phyloP scores from a whole-genome alignment of 2,888 invertebrate genomes.

The Drosophila mayaguana region DNA sequence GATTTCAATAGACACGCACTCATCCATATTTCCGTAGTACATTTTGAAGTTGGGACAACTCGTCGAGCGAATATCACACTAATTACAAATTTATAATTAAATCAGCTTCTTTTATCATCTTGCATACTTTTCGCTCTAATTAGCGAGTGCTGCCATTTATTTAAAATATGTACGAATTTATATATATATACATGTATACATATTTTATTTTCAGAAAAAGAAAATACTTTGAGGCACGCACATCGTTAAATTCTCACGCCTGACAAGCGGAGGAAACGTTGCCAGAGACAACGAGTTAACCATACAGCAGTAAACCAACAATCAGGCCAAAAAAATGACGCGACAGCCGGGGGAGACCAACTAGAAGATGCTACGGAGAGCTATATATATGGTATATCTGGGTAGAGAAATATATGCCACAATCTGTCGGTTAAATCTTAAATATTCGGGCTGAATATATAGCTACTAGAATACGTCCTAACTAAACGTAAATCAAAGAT shows the following conservation, averaged over 20 bases:
- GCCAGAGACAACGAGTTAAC: conserved; percentile 49
- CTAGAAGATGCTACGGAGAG: neutral
- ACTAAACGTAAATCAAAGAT: no score
- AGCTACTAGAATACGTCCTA: no score
- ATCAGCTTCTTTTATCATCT: neutral
- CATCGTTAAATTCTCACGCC: conserved; percentile 75
- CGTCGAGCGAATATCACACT: neutral
- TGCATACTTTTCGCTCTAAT: conserved; percentile 37
- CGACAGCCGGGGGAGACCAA: neutral
- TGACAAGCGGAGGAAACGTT: conserved; percentile 47
- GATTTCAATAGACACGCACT: neutral
- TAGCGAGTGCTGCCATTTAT: conserved; percentile 15
- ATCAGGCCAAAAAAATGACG: conserved; percentile 29
- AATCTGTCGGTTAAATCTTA: no score
- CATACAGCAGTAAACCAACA: conserved; percentile 39
- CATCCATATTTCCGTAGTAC: no score
- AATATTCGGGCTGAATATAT: no score
- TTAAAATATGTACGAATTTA: conserved; percentile 14
- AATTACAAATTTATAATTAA: conserved; percentile 4
- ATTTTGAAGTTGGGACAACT: neutral
- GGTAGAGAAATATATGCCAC: neutral
- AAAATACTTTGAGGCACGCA: conserved; percentile 34
- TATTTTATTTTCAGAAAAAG: conserved; percentile 2
- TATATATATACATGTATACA: neutral
- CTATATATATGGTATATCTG: neutral